Evolutionary conservation across 2,113 vertebrate species (phyloP).

Genomic region (Charadrius vociferus): DNA sequence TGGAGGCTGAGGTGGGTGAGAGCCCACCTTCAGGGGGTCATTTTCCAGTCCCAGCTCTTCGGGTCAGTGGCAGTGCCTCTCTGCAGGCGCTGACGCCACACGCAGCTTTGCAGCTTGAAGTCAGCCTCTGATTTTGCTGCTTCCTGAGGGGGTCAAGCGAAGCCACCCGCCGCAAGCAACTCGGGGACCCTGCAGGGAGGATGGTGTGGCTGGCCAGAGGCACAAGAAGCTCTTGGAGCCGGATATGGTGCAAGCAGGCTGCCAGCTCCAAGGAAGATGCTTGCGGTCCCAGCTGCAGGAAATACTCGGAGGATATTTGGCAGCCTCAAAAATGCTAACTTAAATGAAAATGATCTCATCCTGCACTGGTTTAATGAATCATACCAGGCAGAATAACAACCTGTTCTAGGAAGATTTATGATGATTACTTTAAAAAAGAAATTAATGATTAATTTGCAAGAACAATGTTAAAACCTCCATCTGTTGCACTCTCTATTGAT

Average conservation of each 20-base stretch:
- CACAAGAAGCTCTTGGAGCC: background rate
- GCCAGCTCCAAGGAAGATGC: background rate
- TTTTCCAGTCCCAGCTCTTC: background rate
- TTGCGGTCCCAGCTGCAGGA: background rate
- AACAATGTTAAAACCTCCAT: background rate
- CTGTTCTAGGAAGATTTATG: background rate
- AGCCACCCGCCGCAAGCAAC: accelerated
- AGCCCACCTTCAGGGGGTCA: accelerated
- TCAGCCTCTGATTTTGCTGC: background rate
- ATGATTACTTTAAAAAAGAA: background rate
- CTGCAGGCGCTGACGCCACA: background rate
- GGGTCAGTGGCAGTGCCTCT: accelerated
- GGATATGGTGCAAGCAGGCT: background rate
- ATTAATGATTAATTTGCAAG: slow-evolving; percentile 1
- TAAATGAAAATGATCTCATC: slow-evolving; percentile 6
- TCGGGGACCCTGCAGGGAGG: accelerated
- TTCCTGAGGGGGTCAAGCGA: background rate
- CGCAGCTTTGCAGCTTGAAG: background rate
- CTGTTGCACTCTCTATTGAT: background rate
- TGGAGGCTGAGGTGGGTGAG: background rate
- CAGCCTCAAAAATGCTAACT: background rate
- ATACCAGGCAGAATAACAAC: background rate
- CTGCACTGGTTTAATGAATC: background rate
- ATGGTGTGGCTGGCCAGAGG: background rate
- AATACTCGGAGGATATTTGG: background rate